Conservation (phyloP, 2,888 invertebrate species). For the Lepidocyrtinus sp. region DNA sequence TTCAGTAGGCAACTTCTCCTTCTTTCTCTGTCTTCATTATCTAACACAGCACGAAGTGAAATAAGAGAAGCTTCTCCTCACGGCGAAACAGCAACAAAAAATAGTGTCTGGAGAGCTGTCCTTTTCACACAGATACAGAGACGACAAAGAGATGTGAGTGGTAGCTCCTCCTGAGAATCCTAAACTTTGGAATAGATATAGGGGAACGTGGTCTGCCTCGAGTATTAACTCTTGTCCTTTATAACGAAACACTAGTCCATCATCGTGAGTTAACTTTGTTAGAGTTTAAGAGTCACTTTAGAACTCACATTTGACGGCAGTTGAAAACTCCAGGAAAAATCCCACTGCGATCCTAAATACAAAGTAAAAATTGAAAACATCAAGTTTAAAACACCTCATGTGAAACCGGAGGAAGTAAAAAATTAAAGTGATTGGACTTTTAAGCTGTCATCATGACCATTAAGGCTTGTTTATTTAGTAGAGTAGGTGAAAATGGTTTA, state of each 20-base stretch:
- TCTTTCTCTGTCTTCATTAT: conserved; percentile 1
- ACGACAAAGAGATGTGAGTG: background rate
- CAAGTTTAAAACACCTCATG: background rate
- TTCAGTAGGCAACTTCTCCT: conserved; percentile 8
- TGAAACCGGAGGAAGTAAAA: background rate
- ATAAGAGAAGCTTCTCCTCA: background rate
- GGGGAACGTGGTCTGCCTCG: background rate
- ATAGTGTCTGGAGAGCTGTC: conserved; percentile 29
- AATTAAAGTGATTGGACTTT: background rate
- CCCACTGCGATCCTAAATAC: conserved; percentile 44
- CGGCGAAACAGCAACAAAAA: background rate
- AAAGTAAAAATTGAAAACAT: conserved; percentile 11
- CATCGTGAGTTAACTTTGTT: background rate
- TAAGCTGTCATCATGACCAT: conserved; percentile 40
- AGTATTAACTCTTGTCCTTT: background rate
- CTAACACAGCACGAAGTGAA: background rate
- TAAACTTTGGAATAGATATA: background rate
- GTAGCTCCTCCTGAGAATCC: background rate
- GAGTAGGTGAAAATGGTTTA: background rate
- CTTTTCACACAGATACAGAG: background rate
- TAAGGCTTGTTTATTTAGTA: background rate
- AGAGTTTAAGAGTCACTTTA: conserved; percentile 37
- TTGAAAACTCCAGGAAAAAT: conserved; percentile 17
- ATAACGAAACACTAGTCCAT: background rate
- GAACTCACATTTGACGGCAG: background rate